A percentile compares a stretch with the other conserved stretches of the same genome.
These are phyloP conservation scores for Phaenicophaeus curvirostris DNA, from an alignment of 2,797 vertebrate genomes.

Conservation along the genomic window DNA sequence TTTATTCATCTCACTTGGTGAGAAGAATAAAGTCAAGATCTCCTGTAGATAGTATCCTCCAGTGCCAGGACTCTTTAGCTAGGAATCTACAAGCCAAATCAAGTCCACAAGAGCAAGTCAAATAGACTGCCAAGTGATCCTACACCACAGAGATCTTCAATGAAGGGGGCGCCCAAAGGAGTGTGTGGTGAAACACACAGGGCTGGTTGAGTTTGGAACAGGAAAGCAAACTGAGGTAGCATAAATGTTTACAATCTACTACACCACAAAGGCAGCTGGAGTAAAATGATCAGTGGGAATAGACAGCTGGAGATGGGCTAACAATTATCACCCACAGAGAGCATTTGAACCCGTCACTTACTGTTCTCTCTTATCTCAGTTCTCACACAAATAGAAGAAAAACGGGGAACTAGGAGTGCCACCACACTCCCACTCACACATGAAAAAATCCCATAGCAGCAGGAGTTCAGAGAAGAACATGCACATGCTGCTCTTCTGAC, in stretches of 20 bases:
- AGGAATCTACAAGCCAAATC: not conserved
- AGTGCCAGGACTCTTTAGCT: not conserved
- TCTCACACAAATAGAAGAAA: not conserved
- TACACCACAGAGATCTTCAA: not conserved
- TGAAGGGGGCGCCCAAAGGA: not conserved
- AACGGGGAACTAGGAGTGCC: not conserved
- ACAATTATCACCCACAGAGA: not conserved
- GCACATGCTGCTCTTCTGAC: not conserved
- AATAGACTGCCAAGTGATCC: not conserved
- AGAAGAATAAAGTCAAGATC: not conserved
- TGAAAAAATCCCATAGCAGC: not conserved
- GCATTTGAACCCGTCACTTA: not conserved
- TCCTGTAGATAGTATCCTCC: not conserved
- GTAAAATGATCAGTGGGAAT: not conserved
- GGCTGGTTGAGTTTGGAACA: not conserved
- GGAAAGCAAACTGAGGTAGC: not conserved
- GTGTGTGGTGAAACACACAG: not conserved
- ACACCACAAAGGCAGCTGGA: not conserved
- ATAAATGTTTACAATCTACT: not conserved
- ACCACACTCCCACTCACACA: fast-evolving
- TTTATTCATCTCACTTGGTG: not conserved
- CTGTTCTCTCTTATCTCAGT: not conserved
- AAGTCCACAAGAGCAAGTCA: not conserved
- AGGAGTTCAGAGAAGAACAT: not conserved
- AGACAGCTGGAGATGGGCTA: not conserved